Evolutionary conservation across 2,113 vertebrate genomes (phyloP).

Genomic region (Astur gentilis): DNA sequence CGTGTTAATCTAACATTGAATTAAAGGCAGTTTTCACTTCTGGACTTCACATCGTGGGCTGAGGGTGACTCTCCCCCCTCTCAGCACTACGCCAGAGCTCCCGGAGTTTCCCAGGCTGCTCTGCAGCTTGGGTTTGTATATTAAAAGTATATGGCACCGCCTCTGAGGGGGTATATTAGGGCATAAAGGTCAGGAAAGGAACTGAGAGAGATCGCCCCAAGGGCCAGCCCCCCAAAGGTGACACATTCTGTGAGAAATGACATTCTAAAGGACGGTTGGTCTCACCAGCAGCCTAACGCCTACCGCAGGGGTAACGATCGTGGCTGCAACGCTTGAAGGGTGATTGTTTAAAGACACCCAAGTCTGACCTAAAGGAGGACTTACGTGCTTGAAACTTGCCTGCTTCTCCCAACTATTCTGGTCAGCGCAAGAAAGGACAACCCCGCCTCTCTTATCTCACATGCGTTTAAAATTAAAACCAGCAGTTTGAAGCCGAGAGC

Average conservation of each 20-base stretch:
- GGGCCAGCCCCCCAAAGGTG: not conserved
- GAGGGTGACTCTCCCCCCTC: not conserved
- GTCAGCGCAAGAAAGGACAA: not conserved
- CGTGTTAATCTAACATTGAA: not conserved
- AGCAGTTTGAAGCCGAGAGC: not conserved
- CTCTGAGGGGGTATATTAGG: not conserved
- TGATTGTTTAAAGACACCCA: not conserved
- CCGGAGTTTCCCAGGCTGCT: not conserved
- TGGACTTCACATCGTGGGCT: not conserved
- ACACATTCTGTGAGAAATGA: not conserved
- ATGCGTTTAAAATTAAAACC: not conserved
- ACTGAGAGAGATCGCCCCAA: not conserved
- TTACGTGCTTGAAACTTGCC: not conserved
- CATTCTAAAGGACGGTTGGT: not conserved
- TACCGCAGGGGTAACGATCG: rapidly evolving
- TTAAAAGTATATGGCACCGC: not conserved
- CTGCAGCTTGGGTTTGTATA: not conserved
- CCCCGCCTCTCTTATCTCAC: not conserved
- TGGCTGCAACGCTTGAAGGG: not conserved
- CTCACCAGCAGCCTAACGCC: not conserved
- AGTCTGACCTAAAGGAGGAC: not conserved
- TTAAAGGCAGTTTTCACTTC: not conserved
- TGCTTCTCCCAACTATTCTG: not conserved
- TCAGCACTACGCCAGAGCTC: not conserved
- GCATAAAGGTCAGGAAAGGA: not conserved